These are phyloP conservation scores for Leptobrachium ailaonicum DNA, from an alignment of 2,113 vertebrate species.

Conservation along the genomic window DNA sequence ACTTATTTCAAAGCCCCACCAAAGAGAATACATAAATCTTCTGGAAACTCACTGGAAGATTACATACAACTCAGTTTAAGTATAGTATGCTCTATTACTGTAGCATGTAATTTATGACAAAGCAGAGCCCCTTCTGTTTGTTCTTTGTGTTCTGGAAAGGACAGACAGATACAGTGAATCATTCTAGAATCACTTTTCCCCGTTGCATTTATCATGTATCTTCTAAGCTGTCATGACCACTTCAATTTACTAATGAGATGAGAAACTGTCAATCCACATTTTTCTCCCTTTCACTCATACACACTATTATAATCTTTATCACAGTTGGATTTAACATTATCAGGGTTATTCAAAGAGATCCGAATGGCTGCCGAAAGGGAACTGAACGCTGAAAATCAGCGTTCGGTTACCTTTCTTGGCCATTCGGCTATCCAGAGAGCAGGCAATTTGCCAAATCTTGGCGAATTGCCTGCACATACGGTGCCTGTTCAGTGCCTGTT, in stretches of 20 bases:
- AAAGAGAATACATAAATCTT: constrained; percentile 39
- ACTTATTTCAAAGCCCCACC: no score
- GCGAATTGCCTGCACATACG: no score
- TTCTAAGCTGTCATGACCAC: constrained; percentile 25
- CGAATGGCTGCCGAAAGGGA: no score
- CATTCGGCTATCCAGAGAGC: no score
- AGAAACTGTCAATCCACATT: neutral
- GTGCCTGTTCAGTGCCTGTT: no score
- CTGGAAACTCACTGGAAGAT: constrained; percentile 44
- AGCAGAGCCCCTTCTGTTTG: constrained; percentile 4
- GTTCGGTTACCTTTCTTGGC: no score
- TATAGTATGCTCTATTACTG: constrained; percentile 37
- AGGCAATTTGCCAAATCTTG: no score
- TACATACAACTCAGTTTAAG: constrained; percentile 41
- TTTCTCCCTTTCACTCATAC: no score
- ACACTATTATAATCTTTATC: no score
- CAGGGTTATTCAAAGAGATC: no score
- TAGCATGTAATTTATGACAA: constrained; percentile 27
- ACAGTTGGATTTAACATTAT: no score
- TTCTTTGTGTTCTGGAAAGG: constrained; percentile 12
- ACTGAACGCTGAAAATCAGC: no score
- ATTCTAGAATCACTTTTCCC: constrained; percentile 21
- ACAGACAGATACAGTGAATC: constrained; percentile 15
- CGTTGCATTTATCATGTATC: constrained; percentile 28
- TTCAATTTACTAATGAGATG: constrained; percentile 24